Evolutionary conservation across 2,888 invertebrate species (phyloP).

Genomic region (Halictus ligatus): DNA sequence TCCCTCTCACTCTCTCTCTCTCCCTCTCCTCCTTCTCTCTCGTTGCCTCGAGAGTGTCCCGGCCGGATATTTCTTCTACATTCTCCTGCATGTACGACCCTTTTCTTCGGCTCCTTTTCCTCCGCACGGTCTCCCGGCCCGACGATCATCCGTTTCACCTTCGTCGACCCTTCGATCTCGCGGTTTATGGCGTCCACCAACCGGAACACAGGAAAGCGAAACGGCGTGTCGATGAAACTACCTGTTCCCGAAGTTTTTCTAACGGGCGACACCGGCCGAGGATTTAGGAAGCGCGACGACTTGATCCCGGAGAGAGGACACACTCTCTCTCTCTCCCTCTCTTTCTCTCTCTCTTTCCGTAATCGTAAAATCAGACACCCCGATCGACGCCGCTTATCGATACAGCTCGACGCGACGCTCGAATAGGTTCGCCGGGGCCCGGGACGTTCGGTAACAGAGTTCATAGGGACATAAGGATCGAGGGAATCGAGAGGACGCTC

Average conservation of each 20-base stretch:
- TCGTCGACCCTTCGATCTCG: constrained; percentile 48
- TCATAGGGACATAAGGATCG: constrained; percentile 53
- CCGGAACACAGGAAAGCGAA: constrained; percentile 18
- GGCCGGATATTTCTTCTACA: constrained; percentile 46
- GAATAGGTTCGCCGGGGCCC: background rate
- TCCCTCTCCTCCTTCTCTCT: background rate
- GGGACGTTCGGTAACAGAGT: constrained; percentile 55
- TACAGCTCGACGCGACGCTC: background rate
- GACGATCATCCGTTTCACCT: constrained; percentile 40
- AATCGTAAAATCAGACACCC: constrained; percentile 36
- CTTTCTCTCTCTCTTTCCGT: too few relatives aligned
- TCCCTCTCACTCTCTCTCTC: background rate
- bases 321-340: background rate
- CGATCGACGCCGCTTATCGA: constrained; percentile 33
- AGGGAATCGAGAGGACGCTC: constrained; percentile 8
- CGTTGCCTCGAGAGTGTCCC: background rate
- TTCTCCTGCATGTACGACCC: constrained; percentile 43
- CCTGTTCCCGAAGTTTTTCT: background rate
- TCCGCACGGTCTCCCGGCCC: background rate
- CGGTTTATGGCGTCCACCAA: constrained; percentile 35
- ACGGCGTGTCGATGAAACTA: constrained; percentile 13
- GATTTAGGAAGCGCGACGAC: constrained; percentile 8
- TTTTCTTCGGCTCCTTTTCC: constrained; percentile 31
- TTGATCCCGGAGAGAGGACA: background rate
- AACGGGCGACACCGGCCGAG: background rate